Conservation (phyloP, 2,797 vertebrate species). For the Myotis pilosus region DNA sequence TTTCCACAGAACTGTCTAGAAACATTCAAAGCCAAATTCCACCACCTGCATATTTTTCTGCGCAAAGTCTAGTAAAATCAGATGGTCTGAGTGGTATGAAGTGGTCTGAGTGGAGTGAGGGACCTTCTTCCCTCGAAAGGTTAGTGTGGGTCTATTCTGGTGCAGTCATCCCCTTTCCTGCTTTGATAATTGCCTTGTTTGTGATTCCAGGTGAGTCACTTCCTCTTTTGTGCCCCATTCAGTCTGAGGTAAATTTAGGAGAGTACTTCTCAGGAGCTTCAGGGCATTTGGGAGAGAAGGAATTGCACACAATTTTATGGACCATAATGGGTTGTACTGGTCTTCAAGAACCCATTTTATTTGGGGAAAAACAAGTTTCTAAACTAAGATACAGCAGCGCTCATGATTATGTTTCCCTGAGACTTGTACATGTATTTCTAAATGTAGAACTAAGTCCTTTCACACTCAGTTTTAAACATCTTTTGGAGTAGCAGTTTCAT, state of each 20-base stretch:
- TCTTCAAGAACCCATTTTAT: not conserved
- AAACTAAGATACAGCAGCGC: not conserved
- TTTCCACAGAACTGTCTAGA: constrained; percentile 3
- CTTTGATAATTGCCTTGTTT: not conserved
- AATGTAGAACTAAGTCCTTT: not conserved
- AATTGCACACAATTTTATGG: not conserved
- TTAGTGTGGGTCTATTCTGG: not conserved
- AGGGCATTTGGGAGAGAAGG: not conserved
- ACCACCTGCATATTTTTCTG: not conserved
- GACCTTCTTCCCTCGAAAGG: not conserved
- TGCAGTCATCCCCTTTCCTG: not conserved
- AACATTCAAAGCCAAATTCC: not conserved
- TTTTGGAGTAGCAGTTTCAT: not conserved
- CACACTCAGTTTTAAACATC: not conserved
- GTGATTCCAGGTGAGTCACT: not conserved
- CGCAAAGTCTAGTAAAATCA: not conserved
- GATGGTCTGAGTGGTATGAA: not conserved
- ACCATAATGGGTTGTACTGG: not conserved
- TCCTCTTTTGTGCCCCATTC: not conserved
- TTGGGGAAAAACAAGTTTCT: not conserved
- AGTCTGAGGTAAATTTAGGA: not conserved
- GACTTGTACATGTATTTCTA: not conserved
- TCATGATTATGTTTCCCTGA: not conserved
- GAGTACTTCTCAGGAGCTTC: not conserved
- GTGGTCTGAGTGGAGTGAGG: not conserved